Evolutionary conservation across 2,797 vertebrate species (phyloP).

Genomic region (Aselliscus stoliczkanus): DNA sequence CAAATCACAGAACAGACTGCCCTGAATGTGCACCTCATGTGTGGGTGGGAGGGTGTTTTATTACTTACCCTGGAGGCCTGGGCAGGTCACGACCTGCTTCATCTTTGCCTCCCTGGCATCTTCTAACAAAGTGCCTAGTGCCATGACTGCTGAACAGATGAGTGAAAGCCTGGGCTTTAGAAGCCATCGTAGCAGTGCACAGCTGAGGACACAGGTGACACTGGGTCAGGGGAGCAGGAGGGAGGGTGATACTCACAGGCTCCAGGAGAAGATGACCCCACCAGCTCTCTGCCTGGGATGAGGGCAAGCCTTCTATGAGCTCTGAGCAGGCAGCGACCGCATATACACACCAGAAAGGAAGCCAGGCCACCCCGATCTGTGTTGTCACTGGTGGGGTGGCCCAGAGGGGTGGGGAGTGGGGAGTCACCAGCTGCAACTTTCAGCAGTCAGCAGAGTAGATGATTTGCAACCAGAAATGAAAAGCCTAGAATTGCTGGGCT

Average conservation of each 20-base stretch:
- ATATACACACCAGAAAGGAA: slow-evolving; percentile 48
- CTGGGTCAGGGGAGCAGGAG: neutral
- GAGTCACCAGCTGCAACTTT: slow-evolving; percentile 25
- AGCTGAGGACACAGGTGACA: neutral
- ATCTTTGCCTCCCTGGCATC: neutral
- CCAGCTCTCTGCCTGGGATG: neutral
- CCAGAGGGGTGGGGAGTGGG: slow-evolving; percentile 43
- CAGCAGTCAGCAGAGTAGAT: neutral
- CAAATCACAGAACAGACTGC: neutral
- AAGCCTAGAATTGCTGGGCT: neutral
- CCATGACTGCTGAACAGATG: neutral
- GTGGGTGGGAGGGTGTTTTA: neutral
- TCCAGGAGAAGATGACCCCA: neutral
- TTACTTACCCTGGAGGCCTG: neutral
- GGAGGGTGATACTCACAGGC: slow-evolving; percentile 44
- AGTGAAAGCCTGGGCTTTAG: neutral
- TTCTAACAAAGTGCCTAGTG: neutral
- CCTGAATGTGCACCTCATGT: neutral
- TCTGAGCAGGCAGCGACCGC: neutral
- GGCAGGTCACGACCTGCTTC: neutral
- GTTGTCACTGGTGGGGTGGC: slow-evolving; percentile 42
- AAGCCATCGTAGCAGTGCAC: rapidly evolving
- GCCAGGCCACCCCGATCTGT: neutral
- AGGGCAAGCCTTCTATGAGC: neutral
- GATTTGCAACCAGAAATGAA: neutral